phyloP scores from a whole-genome alignment of 1,140 invertebrate genomes.

The Neodiprion virginianus region DNA sequence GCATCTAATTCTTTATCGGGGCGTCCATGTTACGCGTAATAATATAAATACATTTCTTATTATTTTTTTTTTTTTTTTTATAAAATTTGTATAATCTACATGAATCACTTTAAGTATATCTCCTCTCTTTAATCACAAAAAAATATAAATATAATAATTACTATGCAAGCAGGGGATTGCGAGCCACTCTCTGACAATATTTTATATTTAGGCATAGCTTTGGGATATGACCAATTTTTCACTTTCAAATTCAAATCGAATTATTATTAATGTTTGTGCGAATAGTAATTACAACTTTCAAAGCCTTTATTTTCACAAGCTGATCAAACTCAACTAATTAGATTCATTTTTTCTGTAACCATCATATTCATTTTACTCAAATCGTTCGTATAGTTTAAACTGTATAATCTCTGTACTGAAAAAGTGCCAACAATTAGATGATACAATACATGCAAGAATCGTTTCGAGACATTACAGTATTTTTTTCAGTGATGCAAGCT shows the following conservation, averaged over 20 bases:
- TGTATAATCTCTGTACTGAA: too few species aligned
- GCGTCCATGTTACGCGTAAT: conserved; percentile 37
- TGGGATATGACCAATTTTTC: background rate
- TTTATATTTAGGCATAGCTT: background rate
- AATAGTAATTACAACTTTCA: background rate
- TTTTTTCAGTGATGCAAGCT: background rate
- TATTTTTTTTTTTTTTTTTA: conserved; percentile 25
- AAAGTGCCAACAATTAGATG: too few species aligned
- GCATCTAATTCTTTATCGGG: conserved; percentile 42
- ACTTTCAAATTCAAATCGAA: background rate
- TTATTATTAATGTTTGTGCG: background rate
- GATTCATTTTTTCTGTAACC: too few species aligned
- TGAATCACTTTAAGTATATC: conserved; percentile 53
- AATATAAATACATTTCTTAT: conserved; percentile 48
- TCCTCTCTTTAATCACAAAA: conserved; percentile 49
- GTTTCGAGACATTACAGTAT: too few species aligned
- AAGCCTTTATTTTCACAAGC: background rate
- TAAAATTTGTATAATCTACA: conserved; percentile 54
- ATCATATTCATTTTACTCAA: too few species aligned
- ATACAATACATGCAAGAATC: too few species aligned
- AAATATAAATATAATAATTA: conserved; percentile 48
- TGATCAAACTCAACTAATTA: background rate
- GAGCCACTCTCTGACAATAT: conserved; percentile 50
- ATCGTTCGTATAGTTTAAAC: too few species aligned
- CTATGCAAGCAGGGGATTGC: conserved; percentile 42